Base-by-base conservation (phyloP, 2,113 vertebrate genomes). In the Syngnathoides biaculeatus region DNA sequence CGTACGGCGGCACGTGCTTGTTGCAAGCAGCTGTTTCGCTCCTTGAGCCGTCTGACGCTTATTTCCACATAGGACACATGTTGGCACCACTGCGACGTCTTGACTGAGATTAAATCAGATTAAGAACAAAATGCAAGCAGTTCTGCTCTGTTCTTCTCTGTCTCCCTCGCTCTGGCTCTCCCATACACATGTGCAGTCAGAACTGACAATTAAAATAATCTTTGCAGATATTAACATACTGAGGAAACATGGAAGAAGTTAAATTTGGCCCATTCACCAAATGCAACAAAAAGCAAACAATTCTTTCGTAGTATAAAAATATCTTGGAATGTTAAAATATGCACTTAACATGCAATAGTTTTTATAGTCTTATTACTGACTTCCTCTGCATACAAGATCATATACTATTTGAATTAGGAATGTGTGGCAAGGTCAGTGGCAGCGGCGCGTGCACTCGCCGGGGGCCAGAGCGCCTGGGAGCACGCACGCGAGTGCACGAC, bases 81-180 rank as follows among this genome's bases (percentile, higher is more conserved):
- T 27, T 30, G 53, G 53, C 53, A 56, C 27, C 53, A 30, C 53
- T 15, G 53, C 24, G 53, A 27, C 53, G 65, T 67, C 64, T 80
- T 79, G 73, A 84, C 66, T 67, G 69, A 73, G 85, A 86, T 89
- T 86, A 88, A 77, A 74, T 73, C 57, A 74, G 82, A 87, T 86
- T 82, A 87, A 77, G 73, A 17, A 48, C 57, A 76, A 48, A 64
- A 69, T 71, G 68, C 74, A 79, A 64, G 77, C 65, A 77, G 20
- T 63, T 19, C 17, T 58, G 56, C 56, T 69, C 30, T 5, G 30
- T 35, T 35, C 6, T 10, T 62, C 35, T 45, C 26, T 55, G 22
- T 73, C 11, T 68, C 43, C 35, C n/a, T 74, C 48, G 62, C 2
- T 63, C 17, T 59, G 10, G 35, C 58, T 9, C 35, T 12, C 38